Conservation (phyloP, 2,888 invertebrate genomes). For the Pemphredon lugubris region DNA sequence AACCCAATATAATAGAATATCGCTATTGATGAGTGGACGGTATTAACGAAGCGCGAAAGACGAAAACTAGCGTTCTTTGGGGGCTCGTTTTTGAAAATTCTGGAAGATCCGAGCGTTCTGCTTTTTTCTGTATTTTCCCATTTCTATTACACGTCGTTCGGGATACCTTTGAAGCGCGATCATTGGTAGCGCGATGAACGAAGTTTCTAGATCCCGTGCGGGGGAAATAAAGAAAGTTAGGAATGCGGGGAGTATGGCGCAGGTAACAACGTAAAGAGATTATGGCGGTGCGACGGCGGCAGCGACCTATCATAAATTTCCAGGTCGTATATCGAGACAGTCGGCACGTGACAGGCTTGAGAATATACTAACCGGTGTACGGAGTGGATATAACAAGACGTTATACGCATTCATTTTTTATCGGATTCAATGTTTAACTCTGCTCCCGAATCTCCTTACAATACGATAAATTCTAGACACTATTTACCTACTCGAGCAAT, state of each 20-base stretch:
- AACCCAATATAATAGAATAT: too few relatives aligned
- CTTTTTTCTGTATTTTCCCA: too few relatives aligned
- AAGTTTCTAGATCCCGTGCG: constrained; percentile 27
- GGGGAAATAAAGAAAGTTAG: constrained; percentile 27
- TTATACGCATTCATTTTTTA: background rate
- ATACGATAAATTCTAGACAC: too few relatives aligned
- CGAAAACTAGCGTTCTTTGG: too few relatives aligned
- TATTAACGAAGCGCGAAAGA: too few relatives aligned
- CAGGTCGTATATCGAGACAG: constrained; percentile 33
- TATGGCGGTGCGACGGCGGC: constrained; percentile 35
- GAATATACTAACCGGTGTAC: constrained; percentile 25
- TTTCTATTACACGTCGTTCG: constrained; percentile 36
- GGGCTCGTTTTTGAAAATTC: too few relatives aligned
- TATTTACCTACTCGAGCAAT: too few relatives aligned
- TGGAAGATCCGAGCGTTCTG: too few relatives aligned
- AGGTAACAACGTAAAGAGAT: constrained; percentile 49
- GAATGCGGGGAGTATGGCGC: constrained; percentile 22
- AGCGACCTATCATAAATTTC: constrained; percentile 59
- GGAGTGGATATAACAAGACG: too few relatives aligned
- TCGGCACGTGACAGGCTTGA: constrained; percentile 46
- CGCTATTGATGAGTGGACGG: too few relatives aligned
- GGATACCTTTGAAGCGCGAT: constrained; percentile 38
- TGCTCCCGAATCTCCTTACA: too few relatives aligned
- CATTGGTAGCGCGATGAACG: constrained; percentile 24
- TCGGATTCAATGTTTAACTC: too few relatives aligned